Evolutionary conservation across 2,888 invertebrate genomes (phyloP).

Genomic region (Limnephilus rhombicus): DNA sequence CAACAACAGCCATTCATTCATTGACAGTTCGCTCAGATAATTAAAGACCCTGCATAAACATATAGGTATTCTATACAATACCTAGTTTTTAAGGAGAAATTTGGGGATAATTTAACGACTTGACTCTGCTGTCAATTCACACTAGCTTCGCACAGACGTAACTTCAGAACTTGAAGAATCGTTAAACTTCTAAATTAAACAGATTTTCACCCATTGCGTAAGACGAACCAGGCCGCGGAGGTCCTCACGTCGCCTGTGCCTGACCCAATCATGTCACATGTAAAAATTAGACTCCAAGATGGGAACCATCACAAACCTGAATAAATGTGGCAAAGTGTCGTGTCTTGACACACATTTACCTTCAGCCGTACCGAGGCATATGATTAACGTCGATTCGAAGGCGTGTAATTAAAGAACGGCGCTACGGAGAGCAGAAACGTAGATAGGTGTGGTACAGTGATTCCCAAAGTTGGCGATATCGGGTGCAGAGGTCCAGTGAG

Average conservation of each 20-base stretch:
- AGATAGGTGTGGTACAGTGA: background rate
- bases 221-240: background rate
- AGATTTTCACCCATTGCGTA: background rate
- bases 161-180: background rate
- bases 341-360: constrained; percentile 1
- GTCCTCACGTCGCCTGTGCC: background rate
- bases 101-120: background rate
- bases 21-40: too few species aligned
- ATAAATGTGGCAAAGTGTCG: background rate
- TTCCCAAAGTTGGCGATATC: background rate
- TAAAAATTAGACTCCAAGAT: background rate
- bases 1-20: background rate
- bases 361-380: background rate
- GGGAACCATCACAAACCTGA: background rate
- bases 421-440: background rate
- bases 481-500: background rate
- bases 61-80: background rate
- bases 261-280: background rate
- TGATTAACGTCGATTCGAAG: background rate
- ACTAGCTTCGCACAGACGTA: background rate
- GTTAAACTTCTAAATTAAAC: background rate
- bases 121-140: background rate
- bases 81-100: background rate
- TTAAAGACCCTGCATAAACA: too few species aligned
- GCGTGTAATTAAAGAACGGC: background rate